These are phyloP conservation scores for Cheiracanthium punctorium DNA, from an alignment of 2,888 invertebrate genomes.

Conservation along the genomic window DNA sequence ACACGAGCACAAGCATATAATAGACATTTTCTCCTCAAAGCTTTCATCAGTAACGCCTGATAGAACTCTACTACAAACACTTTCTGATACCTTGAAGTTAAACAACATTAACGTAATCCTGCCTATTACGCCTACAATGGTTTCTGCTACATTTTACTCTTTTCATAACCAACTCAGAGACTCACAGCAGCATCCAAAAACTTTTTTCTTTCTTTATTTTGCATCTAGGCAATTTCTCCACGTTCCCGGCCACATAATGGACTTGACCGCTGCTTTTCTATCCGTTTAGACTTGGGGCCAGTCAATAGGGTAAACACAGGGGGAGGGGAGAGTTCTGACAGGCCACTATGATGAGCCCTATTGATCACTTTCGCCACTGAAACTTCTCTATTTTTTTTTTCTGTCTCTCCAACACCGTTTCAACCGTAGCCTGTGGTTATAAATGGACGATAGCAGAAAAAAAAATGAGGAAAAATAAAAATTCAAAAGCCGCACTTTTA, in stretches of 20 bases:
- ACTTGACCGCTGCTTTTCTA: constrained; percentile 10
- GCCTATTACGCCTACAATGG: too few relatives aligned
- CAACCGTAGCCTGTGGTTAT: constrained; percentile 26
- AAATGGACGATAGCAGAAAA: constrained; percentile 20
- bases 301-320: constrained; percentile 61
- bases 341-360: constrained; percentile 49
- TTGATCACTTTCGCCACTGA: constrained; percentile 37
- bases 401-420: background rate
- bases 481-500: constrained; percentile 37
- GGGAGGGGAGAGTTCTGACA: background rate
- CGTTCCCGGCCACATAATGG: background rate
- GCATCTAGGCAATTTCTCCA: constrained; percentile 12
- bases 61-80: too few relatives aligned
- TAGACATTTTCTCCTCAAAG: too few relatives aligned
- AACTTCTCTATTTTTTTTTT: constrained; percentile 5
- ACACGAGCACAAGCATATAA: too few relatives aligned
- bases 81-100: too few relatives aligned
- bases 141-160: too few relatives aligned
- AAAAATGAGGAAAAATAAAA: too few relatives aligned
- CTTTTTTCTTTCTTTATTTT: too few relatives aligned
- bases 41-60: too few relatives aligned
- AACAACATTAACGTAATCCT: too few relatives aligned
- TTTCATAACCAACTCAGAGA: too few relatives aligned
- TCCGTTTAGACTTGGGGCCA: constrained; percentile 24
- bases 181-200: too few relatives aligned